Conservation (phyloP, 2,113 vertebrate species). For the Bubo scandiacus region DNA sequence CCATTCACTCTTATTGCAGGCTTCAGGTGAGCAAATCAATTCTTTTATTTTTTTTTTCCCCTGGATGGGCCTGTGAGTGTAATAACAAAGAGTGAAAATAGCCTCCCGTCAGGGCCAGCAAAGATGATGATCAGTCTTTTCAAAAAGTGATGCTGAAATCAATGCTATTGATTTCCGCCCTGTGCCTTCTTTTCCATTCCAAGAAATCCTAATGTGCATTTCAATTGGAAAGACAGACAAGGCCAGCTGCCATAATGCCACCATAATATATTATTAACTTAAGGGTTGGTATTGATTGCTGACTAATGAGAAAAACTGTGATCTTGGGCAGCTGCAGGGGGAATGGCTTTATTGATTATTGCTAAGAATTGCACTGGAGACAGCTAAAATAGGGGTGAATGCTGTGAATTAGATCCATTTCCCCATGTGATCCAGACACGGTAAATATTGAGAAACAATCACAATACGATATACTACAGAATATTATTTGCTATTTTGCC, state of each 20-base stretch:
- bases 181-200: slow-evolving; percentile 42
- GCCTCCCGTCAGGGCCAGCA: slow-evolving; percentile 1
- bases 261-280: slow-evolving; percentile 58
- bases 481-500: not conserved
- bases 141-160: slow-evolving; percentile 53
- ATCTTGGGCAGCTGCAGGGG: slow-evolving; percentile 8
- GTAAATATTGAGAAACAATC: not conserved
- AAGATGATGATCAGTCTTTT: slow-evolving; percentile 62
- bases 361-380: slow-evolving; percentile 8
- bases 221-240: slow-evolving; percentile 16
- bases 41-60: no score
- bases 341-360: slow-evolving; percentile 44
- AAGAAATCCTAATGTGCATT: slow-evolving; percentile 29
- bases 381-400: not conserved
- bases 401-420: slow-evolving; percentile 9
- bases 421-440: not conserved
- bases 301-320: slow-evolving; percentile 64
- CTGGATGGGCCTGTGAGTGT: not conserved
- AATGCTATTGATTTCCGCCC: slow-evolving; percentile 61
- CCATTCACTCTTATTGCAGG: not conserved
- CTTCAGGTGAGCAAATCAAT: not conserved
- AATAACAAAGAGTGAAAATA: slow-evolving; percentile 12
- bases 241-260: slow-evolving; percentile 36
- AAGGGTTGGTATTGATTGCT: slow-evolving; percentile 52
- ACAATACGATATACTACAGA: not conserved